phyloP scores from a whole-genome alignment of 2,797 vertebrate species.

The Hoplostethus mediterraneus region DNA sequence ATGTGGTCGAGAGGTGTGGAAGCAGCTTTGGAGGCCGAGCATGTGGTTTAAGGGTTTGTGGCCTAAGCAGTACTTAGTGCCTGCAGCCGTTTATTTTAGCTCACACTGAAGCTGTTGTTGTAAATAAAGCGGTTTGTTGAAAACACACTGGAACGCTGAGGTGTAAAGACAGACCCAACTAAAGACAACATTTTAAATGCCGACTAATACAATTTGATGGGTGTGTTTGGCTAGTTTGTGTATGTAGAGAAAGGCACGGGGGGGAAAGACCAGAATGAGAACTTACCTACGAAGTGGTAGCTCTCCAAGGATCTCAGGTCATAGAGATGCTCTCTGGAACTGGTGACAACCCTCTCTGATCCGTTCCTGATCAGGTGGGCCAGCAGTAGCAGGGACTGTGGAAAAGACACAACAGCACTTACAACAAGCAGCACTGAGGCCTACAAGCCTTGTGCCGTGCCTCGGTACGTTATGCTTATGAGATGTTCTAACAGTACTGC shows the following conservation, averaged over 20 bases:
- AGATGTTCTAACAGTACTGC: constrained; percentile 11
- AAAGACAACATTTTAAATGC: constrained; percentile 80
- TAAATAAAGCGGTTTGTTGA: constrained; percentile 32
- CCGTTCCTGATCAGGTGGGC: constrained; percentile 98
- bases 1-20: constrained; percentile 38
- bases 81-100: constrained; percentile 45
- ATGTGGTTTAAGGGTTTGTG: constrained; percentile 46
- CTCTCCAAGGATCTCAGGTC: constrained; percentile 98
- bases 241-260: constrained; percentile 82
- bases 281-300: constrained; percentile 98
- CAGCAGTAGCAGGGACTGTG: constrained; percentile 94
- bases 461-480: constrained; percentile 10
- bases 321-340: constrained; percentile 98
- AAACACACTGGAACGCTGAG: constrained; percentile 13
- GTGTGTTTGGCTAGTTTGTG: background rate
- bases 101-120: constrained; percentile 57
- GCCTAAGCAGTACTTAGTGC: constrained; percentile 59
- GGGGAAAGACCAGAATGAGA: constrained; percentile 60
- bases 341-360: constrained; percentile 98
- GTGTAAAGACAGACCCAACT: constrained; percentile 24
- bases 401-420: constrained; percentile 12
- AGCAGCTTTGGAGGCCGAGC: constrained; percentile 46
- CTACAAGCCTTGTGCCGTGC: constrained; percentile 2
- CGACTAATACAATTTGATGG: constrained; percentile 18
- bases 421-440: constrained; percentile 4